These are phyloP conservation scores for Epizoanthus stellaris DNA, from an alignment of 92 coral and sea anemone genomes.

Conservation along the genomic window DNA sequence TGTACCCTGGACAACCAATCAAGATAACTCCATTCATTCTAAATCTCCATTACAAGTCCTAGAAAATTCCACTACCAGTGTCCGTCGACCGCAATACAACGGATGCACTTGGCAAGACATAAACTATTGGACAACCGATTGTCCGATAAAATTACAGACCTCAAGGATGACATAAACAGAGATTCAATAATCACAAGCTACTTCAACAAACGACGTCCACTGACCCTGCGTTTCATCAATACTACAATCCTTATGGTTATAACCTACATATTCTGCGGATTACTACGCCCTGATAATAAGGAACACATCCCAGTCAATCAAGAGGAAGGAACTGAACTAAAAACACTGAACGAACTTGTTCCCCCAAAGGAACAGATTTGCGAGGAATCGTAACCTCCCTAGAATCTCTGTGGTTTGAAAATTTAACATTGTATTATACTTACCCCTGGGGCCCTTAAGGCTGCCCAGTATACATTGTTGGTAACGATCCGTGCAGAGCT, in stretches of 20 bases:
- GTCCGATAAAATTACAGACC: not conserved
- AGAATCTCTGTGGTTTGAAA: too few species aligned
- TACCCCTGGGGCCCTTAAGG: too few species aligned
- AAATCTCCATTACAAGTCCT: conserved; percentile 36
- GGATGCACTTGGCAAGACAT: conserved; percentile 33
- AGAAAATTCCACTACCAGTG: conserved; percentile 40
- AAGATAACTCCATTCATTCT: conserved; percentile 6
- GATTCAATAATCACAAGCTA: conserved; percentile 28
- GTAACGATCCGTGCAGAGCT: too few species aligned
- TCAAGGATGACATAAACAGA: conserved; percentile 17
- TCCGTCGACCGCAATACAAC: conserved; percentile 6
- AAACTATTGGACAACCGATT: conserved; percentile 11
- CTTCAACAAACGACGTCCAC: conserved; percentile 12
- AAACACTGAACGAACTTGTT: too few species aligned
- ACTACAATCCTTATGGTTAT: not conserved
- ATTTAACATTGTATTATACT: too few species aligned
- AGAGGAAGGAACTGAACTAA: too few species aligned
- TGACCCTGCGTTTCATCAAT: conserved; percentile 21
- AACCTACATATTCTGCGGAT: not conserved
- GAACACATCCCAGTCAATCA: too few species aligned
- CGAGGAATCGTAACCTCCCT: too few species aligned
- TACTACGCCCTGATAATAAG: too few species aligned
- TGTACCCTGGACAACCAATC: conserved; percentile 35
- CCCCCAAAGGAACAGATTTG: too few species aligned
- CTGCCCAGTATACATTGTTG: too few species aligned